Percentiles rank a stretch among this genome's conserved stretches.
phyloP scores from a whole-genome alignment of 2,888 invertebrate genomes.

The Tenthredo scrophulariae region DNA sequence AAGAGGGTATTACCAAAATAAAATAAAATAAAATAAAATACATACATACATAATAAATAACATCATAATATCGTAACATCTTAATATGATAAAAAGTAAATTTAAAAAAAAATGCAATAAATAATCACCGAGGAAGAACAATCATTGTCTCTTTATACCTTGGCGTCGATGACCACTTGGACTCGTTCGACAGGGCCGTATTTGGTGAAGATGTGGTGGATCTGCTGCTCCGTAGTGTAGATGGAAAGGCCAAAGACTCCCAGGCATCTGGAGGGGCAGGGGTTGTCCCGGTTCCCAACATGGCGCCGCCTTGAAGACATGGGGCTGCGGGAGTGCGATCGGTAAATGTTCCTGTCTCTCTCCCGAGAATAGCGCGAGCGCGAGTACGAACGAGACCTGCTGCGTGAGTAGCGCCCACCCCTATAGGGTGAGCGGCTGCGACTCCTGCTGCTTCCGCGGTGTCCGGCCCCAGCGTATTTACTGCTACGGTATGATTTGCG shows the following conservation, averaged over 20 bases:
- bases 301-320: conserved; percentile 91
- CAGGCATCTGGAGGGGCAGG: conserved; percentile 92
- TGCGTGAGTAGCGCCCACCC: conserved; percentile 83
- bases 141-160: conserved; percentile 81
- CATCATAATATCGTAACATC: too few relatives aligned
- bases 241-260: conserved; percentile 97
- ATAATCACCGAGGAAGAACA: neutral
- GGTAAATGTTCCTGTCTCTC: conserved; percentile 82
- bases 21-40: conserved; percentile 2
- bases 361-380: conserved; percentile 81
- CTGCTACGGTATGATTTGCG: conserved; percentile 74
- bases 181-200: conserved; percentile 95
- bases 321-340: conserved; percentile 87
- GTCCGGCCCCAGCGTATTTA: conserved; percentile 69
- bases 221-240: conserved; percentile 94
- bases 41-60: conserved; percentile 47
- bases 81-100: conserved; percentile 68
- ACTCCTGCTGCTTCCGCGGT: conserved; percentile 77
- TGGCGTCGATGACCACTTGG: conserved; percentile 97
- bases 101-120: conserved; percentile 36
- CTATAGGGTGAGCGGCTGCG: conserved; percentile 83
- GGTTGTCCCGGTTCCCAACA: conserved; percentile 90
- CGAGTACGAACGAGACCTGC: conserved; percentile 82
- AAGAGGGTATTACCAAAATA: conserved; percentile 45
- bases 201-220: conserved; percentile 94